These are phyloP conservation scores for Corythaeola cristata DNA, from an alignment of 2,113 vertebrate species.

Conservation along the genomic window DNA sequence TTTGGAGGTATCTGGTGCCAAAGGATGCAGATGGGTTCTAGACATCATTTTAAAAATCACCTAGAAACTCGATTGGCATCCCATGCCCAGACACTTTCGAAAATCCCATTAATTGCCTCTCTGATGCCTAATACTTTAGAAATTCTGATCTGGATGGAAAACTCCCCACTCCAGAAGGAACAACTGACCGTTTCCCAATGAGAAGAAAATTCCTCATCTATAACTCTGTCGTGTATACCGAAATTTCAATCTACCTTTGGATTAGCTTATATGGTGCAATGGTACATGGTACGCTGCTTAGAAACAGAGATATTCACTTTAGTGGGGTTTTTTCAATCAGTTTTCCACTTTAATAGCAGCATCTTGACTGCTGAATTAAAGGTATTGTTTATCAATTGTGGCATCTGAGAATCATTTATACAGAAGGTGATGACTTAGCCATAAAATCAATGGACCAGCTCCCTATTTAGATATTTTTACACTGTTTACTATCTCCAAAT, in stretches of 20 bases:
- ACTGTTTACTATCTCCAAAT: neutral
- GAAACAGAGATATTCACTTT: neutral
- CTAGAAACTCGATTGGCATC: neutral
- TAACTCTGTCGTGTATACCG: neutral
- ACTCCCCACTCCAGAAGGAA: neutral
- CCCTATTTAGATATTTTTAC: conserved; percentile 25
- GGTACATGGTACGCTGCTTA: neutral
- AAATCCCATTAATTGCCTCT: conserved; percentile 9
- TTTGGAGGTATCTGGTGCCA: conserved; percentile 19
- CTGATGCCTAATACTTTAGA: neutral
- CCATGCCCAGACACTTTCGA: neutral
- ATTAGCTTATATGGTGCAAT: neutral
- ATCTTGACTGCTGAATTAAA: neutral
- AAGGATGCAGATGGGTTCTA: conserved; percentile 27
- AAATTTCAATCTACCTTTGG: neutral
- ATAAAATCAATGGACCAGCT: conserved; percentile 30
- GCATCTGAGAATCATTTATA: neutral
- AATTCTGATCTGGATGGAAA: neutral
- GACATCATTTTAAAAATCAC: conserved; percentile 25
- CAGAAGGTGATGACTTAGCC: neutral
- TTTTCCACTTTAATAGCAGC: conserved; percentile 9
- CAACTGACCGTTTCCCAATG: neutral
- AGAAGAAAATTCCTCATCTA: neutral
- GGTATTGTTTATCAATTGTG: neutral
- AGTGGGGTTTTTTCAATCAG: neutral